These are phyloP conservation scores for Pelecanoides urinatrix DNA, from an alignment of 2,113 vertebrate genomes.

Conservation along the genomic window DNA sequence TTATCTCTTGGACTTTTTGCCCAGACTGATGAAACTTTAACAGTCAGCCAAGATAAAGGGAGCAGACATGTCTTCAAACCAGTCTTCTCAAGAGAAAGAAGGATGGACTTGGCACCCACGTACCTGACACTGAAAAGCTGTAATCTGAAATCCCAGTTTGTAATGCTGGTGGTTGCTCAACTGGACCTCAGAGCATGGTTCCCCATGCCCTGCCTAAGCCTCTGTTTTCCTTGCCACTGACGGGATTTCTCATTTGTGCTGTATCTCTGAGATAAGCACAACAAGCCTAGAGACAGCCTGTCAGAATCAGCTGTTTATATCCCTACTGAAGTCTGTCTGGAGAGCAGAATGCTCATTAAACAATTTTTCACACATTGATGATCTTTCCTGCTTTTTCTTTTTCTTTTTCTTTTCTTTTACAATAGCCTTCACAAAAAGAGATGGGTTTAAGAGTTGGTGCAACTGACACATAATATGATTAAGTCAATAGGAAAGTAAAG, in stretches of 20 bases:
- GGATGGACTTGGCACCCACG: background rate
- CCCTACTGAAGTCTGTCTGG: background rate
- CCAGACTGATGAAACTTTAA: background rate
- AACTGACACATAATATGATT: background rate
- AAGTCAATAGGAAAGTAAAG: slow-evolving; percentile 30
- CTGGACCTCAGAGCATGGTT: background rate
- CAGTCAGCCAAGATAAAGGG: background rate
- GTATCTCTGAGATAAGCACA: background rate
- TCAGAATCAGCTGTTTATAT: background rate
- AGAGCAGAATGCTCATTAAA: slow-evolving; percentile 22
- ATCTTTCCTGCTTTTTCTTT: background rate
- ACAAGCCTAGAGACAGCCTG: background rate
- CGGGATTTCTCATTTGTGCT: background rate
- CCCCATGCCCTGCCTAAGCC: background rate
- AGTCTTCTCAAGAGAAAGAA: background rate
- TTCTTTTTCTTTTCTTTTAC: background rate
- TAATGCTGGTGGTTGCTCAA: background rate
- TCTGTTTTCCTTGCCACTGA: background rate
- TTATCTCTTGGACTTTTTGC: background rate
- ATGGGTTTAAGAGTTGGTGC: background rate
- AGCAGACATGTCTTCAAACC: background rate
- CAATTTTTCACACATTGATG: background rate
- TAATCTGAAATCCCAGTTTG: background rate
- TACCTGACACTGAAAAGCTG: background rate
- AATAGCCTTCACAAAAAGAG: background rate